Percentiles rank a stretch among this genome's conserved stretches.
These are phyloP conservation scores for Bombyx huttoni DNA, from an alignment of 2,888 invertebrate genomes.

Conservation along the genomic window DNA sequence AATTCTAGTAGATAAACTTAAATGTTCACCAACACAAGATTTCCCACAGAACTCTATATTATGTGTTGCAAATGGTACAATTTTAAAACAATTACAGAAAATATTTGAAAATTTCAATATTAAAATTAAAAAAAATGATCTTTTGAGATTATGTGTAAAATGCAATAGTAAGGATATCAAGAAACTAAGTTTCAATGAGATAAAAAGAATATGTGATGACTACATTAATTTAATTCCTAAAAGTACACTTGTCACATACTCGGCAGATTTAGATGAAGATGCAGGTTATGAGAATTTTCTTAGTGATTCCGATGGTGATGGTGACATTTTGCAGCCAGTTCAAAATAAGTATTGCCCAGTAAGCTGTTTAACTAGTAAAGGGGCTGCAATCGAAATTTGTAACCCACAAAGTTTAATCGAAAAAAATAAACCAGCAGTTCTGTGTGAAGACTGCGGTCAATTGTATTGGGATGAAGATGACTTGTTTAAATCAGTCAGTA, in stretches of 20 bases:
- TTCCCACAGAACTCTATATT: conserved; percentile 68
- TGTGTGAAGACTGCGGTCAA: conserved; percentile 83
- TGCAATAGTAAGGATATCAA: conserved; percentile 50
- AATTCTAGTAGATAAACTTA: conserved; percentile 42
- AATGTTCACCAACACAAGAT: conserved; percentile 67
- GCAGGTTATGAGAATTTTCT: conserved; percentile 43
- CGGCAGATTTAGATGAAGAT: conserved; percentile 32
- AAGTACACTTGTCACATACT: conserved; percentile 11
- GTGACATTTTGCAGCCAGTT: conserved; percentile 27
- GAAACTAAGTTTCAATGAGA: conserved; percentile 30
- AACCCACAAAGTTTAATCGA: conserved; percentile 52
- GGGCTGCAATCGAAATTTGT: conserved; percentile 69
- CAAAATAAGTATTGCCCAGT: conserved; percentile 11
- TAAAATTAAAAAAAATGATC: conserved; percentile 72
- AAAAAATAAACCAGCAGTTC: conserved; percentile 70
- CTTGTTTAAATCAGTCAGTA: conserved; percentile 29
- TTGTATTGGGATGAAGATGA: conserved; percentile 78
- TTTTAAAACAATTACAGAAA: conserved; percentile 76
- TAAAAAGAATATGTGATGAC: conserved; percentile 31
- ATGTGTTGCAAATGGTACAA: conserved; percentile 65
- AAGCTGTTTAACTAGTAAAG: conserved; percentile 63
- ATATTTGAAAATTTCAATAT: conserved; percentile 78
- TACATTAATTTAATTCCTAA: conserved; percentile 20
- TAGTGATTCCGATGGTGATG: conserved; percentile 54
- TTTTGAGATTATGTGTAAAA: conserved; percentile 82